phyloP scores from a whole-genome alignment of 37 sponge, comb jelly and placozoan genomes.

The Eunapius fragilis region DNA sequence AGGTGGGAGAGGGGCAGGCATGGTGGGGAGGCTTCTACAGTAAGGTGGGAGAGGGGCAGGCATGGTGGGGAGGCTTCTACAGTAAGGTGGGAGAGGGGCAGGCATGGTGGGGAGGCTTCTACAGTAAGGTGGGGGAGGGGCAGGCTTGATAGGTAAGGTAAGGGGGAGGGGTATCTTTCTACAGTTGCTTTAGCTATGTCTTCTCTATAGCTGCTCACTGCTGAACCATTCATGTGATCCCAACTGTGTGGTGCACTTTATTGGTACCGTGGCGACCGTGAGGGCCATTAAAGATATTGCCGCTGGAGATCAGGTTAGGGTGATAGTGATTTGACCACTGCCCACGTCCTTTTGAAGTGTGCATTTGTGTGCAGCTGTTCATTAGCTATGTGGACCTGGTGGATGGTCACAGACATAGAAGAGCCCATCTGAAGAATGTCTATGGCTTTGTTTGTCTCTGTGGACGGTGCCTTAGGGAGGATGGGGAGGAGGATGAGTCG shows the following conservation, averaged over 20 bases:
- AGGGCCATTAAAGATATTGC: constrained; percentile 31
- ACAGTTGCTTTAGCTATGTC: neutral
- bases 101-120: no score
- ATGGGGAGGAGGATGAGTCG: neutral
- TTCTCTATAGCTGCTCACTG: constrained; percentile 41
- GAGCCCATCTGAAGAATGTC: constrained; percentile 8
- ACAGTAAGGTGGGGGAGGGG: no score
- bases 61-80: no score
- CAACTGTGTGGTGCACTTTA: constrained; percentile 61
- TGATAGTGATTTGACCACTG: no score
- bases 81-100: no score
- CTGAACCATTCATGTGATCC: constrained; percentile 83
- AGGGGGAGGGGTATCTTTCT: neutral
- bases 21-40: no score
- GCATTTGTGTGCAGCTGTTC: constrained; percentile 33
- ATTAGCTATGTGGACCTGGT: constrained; percentile 74
- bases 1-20: no score
- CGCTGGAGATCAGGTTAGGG: constrained; percentile 59
- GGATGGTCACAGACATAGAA: constrained; percentile 33
- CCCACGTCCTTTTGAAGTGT: neutral
- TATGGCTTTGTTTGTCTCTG: constrained; percentile 66
- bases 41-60: no score
- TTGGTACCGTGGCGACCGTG: constrained; percentile 31
- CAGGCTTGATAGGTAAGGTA: no score
- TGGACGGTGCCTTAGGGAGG: constrained; percentile 33